phyloP scores from a whole-genome alignment of 2,113 vertebrate genomes.

The Ailurus styani region DNA sequence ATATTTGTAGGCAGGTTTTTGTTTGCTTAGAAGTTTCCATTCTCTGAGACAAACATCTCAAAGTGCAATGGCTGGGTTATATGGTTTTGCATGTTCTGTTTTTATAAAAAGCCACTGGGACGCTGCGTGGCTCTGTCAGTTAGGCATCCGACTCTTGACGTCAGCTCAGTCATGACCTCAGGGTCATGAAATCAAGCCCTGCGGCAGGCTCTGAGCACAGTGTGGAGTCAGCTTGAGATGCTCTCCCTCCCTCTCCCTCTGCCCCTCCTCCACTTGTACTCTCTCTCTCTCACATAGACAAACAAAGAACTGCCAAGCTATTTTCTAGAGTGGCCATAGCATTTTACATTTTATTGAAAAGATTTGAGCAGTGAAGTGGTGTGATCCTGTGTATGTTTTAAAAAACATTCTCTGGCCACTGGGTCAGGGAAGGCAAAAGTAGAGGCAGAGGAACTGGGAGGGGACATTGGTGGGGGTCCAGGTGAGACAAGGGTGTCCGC shows the following conservation, averaged over 20 bases:
- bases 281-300: not conserved
- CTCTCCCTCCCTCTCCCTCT: not conserved
- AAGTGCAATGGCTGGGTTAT: not conserved
- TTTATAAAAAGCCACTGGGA: not conserved
- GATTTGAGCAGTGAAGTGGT: not conserved
- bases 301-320: not conserved
- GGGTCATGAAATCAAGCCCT: not conserved
- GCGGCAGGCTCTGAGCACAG: rapidly evolving
- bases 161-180: not conserved
- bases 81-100: not conserved
- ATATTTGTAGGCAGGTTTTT: not conserved
- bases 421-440: not conserved
- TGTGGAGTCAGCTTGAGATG: not conserved
- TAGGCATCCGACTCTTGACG: not conserved
- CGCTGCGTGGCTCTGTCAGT: not conserved
- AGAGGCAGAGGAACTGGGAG: not conserved
- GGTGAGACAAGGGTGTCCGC: not conserved
- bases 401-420: not conserved
- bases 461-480: not conserved
- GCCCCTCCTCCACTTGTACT: not conserved
- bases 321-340: not conserved
- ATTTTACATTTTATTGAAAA: not conserved
- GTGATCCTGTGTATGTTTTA: not conserved
- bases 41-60: not conserved
- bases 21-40: not conserved